These are phyloP conservation scores for Habropoda laboriosa DNA, from an alignment of 1,140 invertebrate genomes.

Conservation along the genomic window DNA sequence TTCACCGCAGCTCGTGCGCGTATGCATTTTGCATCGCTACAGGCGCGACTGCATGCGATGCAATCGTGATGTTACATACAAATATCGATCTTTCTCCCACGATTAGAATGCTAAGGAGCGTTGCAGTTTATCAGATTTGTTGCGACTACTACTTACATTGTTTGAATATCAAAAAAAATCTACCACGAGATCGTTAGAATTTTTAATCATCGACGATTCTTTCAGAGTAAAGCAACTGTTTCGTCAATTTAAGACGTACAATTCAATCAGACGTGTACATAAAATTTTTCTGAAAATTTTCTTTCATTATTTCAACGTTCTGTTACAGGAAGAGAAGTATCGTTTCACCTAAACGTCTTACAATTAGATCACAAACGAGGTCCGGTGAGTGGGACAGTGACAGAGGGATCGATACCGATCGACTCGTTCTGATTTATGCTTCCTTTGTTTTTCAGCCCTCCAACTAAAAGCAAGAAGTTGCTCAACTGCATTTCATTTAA, in stretches of 20 bases:
- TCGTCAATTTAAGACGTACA: too few species aligned
- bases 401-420: not conserved
- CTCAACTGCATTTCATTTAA: not conserved
- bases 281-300: too few species aligned
- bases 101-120: not conserved
- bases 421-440: slow-evolving; percentile 5
- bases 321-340: not conserved
- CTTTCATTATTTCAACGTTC: not conserved
- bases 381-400: not conserved
- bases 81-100: not conserved
- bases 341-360: too few species aligned
- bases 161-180: fast-evolving
- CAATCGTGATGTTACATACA: not conserved
- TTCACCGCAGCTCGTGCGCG: not conserved
- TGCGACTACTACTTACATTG: not conserved
- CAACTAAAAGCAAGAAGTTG: not conserved
- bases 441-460: not conserved
- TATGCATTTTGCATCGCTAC: slow-evolving; percentile 14
- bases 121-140: too few species aligned
- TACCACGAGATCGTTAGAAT: not conserved
- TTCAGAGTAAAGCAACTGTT: too few species aligned
- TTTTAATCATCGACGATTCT: not conserved
- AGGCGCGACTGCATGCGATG: slow-evolving; percentile 17
- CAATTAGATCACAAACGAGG: not conserved
- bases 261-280: too few species aligned